Evolutionary conservation across 1,140 invertebrate species (phyloP).

Genomic region (Aphis craccivora): DNA sequence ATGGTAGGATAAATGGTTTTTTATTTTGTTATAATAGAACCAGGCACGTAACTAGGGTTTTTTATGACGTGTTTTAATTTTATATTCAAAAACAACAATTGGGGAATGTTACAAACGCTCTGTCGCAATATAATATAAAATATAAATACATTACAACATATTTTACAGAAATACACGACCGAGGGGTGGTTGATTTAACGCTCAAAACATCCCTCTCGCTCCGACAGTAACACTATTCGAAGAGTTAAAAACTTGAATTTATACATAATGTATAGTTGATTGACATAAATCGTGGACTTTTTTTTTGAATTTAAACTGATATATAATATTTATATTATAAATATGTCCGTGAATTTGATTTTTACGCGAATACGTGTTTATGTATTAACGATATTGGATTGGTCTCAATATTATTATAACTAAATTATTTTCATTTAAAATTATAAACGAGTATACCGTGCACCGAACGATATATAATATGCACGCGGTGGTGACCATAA

Average conservation of each 20-base stretch:
- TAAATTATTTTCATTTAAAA: background rate
- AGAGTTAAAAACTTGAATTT: background rate
- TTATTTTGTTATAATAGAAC: background rate
- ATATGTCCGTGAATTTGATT: background rate
- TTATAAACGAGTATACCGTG: background rate
- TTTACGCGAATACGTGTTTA: background rate
- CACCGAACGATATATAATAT: background rate
- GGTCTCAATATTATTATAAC: background rate
- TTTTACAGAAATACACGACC: background rate
- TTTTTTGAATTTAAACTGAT: background rate
- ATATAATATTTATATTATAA: background rate
- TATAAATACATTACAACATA: background rate
- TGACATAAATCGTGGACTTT: background rate
- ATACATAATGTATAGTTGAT: background rate
- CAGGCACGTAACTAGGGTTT: background rate
- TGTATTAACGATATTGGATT: background rate
- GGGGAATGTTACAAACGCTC: background rate
- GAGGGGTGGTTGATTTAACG: background rate
- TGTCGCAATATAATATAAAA: background rate
- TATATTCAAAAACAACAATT: background rate
- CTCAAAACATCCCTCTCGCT: background rate
- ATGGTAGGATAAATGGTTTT: background rate
- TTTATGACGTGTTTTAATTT: background rate
- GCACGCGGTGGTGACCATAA: background rate
- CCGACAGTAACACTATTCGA: background rate